Evolutionary conservation across 1,140 invertebrate genomes (phyloP).

Genomic region (Sinella curviseta): DNA sequence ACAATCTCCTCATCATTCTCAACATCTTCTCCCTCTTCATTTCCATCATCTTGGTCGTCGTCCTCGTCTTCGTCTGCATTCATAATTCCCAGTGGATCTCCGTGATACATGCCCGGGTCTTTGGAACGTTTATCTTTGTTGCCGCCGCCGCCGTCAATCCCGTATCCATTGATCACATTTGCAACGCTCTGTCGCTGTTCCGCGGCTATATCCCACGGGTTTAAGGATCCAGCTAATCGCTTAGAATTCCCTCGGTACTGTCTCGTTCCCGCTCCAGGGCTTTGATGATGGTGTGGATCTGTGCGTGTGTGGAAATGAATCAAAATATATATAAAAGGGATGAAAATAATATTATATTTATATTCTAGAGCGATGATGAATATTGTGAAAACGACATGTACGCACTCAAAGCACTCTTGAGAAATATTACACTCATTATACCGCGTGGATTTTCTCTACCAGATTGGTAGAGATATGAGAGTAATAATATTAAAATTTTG

Average conservation of each 20-base stretch:
- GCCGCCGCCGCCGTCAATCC: slow-evolving; percentile 35
- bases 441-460: too few relatives aligned
- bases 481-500: not conserved
- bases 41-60: slow-evolving; percentile 44
- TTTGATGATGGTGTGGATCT: not conserved
- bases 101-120: not conserved
- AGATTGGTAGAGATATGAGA: too few relatives aligned
- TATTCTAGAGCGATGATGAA: not conserved
- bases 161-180: slow-evolving; percentile 46
- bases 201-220: not conserved
- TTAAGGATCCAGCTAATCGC: not conserved
- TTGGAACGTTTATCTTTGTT: slow-evolving; percentile 26
- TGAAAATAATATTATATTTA: not conserved
- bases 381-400: not conserved
- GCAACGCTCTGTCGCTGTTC: slow-evolving; percentile 42
- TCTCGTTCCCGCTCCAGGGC: not conserved
- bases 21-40: slow-evolving; percentile 30
- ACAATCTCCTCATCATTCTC: not conserved
- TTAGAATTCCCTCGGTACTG: not conserved
- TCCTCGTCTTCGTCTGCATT: slow-evolving; percentile 24
- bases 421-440: not conserved
- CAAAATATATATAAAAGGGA: not conserved
- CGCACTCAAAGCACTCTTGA: not conserved
- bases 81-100: not conserved
- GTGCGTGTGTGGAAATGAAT: not conserved